phyloP scores from a whole-genome alignment of 2,888 invertebrate genomes.

The Entomobrya multifasciata region DNA sequence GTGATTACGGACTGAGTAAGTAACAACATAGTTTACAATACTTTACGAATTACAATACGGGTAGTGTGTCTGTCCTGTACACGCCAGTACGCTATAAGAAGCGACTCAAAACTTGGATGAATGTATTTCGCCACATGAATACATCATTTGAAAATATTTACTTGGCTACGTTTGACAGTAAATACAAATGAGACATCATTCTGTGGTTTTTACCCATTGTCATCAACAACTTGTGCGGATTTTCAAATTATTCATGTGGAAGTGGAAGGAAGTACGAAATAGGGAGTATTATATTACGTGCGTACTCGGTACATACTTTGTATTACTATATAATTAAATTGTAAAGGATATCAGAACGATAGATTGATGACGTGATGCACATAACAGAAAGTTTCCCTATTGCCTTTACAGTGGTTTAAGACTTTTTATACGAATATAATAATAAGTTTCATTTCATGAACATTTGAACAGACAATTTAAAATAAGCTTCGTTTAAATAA shows the following conservation, averaged over 20 bases:
- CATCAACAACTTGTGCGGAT: slow-evolving; percentile 31
- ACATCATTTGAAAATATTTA: too few relatives aligned
- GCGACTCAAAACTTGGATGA: too few relatives aligned
- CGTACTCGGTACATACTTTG: neutral
- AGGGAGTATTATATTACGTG: neutral
- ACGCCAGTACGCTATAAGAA: too few relatives aligned
- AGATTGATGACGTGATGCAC: too few relatives aligned
- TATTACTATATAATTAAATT: slow-evolving; percentile 26
- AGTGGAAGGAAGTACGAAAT: neutral
- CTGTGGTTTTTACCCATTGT: slow-evolving; percentile 59
- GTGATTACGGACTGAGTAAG: too few relatives aligned
- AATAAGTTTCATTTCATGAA: neutral
- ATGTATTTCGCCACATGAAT: too few relatives aligned
- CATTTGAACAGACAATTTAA: neutral
- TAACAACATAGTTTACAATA: too few relatives aligned
- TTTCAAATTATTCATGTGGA: slow-evolving; percentile 40
- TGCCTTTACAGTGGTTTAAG: neutral
- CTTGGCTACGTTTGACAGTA: slow-evolving; percentile 44
- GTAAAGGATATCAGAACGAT: neutral
- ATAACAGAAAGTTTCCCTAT: too few relatives aligned
- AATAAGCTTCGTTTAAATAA: slow-evolving; percentile 7
- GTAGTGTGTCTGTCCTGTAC: too few relatives aligned
- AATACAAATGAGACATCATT: slow-evolving; percentile 61
- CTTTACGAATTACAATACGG: too few relatives aligned
- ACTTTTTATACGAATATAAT: neutral